phyloP scores from a whole-genome alignment of 2,797 vertebrate genomes.

The Oreonectes daqikongensis region DNA sequence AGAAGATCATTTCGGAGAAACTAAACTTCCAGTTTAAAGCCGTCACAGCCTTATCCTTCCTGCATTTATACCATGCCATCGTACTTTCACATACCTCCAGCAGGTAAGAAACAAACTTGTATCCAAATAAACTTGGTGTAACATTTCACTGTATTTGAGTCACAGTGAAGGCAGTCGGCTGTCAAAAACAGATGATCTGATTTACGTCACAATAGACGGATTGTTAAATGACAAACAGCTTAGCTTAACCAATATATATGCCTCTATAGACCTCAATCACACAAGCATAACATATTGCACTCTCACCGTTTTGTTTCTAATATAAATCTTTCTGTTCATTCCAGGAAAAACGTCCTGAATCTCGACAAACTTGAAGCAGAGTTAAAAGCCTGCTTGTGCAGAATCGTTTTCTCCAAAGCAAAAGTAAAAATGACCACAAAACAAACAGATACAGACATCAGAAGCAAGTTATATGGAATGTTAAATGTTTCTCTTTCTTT shows the following conservation, averaged over 20 bases:
- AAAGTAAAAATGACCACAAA: conserved; percentile 80
- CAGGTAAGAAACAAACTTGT: conserved; percentile 74
- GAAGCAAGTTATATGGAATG: not conserved
- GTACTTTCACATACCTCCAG: conserved; percentile 84
- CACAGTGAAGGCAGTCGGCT: not conserved
- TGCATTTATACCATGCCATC: conserved; percentile 92
- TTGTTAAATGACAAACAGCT: not conserved
- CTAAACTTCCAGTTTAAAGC: conserved; percentile 92
- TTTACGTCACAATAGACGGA: conserved; percentile 20
- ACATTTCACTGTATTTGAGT: not conserved
- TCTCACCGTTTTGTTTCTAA: conserved; percentile 43
- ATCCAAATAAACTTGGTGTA: not conserved
- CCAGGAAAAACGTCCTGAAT: conserved; percentile 87
- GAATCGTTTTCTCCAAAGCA: conserved; percentile 93
- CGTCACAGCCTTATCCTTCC: conserved; percentile 97
- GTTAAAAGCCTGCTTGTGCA: conserved; percentile 95
- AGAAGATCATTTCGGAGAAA: conserved; percentile 94
- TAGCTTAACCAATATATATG: conserved; percentile 4
- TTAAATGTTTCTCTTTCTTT: conserved; percentile 33
- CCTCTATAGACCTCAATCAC: not conserved
- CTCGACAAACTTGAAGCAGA: conserved; percentile 95
- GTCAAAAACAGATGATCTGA: conserved; percentile 29
- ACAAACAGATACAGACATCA: not conserved
- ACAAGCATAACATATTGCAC: not conserved
- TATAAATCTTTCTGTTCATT: conserved; percentile 58